Percentiles rank a stretch among this genome's conserved stretches.
Evolutionary conservation across 2,113 vertebrate species (phyloP).

Genomic region (Solea senegalensis): DNA sequence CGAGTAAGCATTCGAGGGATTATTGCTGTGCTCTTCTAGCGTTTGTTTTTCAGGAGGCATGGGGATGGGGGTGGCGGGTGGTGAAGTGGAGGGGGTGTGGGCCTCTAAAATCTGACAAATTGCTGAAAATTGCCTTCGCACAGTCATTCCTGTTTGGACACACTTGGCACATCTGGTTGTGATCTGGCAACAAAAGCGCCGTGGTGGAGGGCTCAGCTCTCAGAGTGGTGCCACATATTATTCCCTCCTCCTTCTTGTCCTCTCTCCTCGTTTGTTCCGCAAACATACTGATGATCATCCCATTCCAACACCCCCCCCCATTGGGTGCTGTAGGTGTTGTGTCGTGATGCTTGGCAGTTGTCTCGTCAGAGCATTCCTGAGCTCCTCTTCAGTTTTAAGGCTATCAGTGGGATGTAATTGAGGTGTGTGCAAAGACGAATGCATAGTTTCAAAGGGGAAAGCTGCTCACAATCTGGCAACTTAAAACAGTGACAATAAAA

Average conservation of each 20-base stretch:
- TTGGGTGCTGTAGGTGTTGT: conserved; percentile 46
- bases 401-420: conserved; percentile 68
- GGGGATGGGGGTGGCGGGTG: neutral
- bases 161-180: conserved; percentile 84
- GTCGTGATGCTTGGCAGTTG: conserved; percentile 69
- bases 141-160: conserved; percentile 83
- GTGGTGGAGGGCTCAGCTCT: conserved; percentile 66
- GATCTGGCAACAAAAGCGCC: conserved; percentile 81
- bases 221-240: conserved; percentile 73
- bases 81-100: neutral
- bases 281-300: conserved; percentile 52
- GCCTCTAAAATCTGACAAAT: conserved; percentile 85
- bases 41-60: conserved; percentile 75
- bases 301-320: conserved; percentile 8
- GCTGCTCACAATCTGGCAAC: conserved; percentile 68
- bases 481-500: conserved; percentile 71
- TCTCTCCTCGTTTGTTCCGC: conserved; percentile 53
- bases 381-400: conserved; percentile 63
- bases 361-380: conserved; percentile 65
- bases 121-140: conserved; percentile 85
- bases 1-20: conserved; percentile 46
- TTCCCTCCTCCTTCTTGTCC: conserved; percentile 17
- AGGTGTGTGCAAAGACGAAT: conserved; percentile 67
- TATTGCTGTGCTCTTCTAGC: conserved; percentile 58
- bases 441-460: conserved; percentile 59